These are phyloP conservation scores for Thymelicus sylvestris DNA, from an alignment of 2,888 invertebrate genomes.

Conservation along the genomic window DNA sequence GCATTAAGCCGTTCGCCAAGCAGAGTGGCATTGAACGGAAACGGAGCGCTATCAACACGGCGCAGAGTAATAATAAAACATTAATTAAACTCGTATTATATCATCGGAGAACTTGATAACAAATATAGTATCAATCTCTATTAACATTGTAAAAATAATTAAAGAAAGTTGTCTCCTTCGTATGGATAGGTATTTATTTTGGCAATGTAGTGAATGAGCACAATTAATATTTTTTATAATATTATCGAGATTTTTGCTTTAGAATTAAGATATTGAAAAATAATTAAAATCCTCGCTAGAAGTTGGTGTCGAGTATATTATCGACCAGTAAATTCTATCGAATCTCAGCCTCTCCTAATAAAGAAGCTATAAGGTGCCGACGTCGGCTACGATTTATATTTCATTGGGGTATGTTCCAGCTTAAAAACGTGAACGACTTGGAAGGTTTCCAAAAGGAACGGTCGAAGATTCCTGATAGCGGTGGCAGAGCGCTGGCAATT, in stretches of 20 bases:
- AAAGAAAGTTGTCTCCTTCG: too few relatives aligned
- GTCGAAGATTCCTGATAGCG: conserved; percentile 41
- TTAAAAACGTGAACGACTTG: conserved; percentile 43
- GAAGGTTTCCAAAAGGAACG: conserved; percentile 43
- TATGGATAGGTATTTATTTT: too few relatives aligned
- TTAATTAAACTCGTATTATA: conserved; percentile 1
- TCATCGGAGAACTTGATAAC: neutral
- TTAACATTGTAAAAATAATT: too few relatives aligned
- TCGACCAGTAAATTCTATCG: conserved; percentile 22
- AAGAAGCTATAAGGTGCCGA: conserved; percentile 37
- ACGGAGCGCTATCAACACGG: conserved; percentile 8
- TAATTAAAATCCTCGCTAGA: too few relatives aligned
- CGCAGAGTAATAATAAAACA: conserved; percentile 3
- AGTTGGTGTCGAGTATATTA: neutral
- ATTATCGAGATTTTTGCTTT: too few relatives aligned
- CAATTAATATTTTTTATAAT: too few relatives aligned
- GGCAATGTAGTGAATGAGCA: too few relatives aligned
- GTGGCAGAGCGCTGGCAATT: conserved; percentile 32
- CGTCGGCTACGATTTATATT: conserved; percentile 40
- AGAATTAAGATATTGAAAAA: too few relatives aligned
- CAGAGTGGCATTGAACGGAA: conserved; percentile 5
- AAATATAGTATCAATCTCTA: too few relatives aligned
- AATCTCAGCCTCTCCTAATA: conserved; percentile 32
- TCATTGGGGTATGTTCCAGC: conserved; percentile 42
- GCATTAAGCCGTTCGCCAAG: neutral